Base-by-base conservation (phyloP, 2,888 invertebrate species). In the Sinopyrophorus schimmeli region DNA sequence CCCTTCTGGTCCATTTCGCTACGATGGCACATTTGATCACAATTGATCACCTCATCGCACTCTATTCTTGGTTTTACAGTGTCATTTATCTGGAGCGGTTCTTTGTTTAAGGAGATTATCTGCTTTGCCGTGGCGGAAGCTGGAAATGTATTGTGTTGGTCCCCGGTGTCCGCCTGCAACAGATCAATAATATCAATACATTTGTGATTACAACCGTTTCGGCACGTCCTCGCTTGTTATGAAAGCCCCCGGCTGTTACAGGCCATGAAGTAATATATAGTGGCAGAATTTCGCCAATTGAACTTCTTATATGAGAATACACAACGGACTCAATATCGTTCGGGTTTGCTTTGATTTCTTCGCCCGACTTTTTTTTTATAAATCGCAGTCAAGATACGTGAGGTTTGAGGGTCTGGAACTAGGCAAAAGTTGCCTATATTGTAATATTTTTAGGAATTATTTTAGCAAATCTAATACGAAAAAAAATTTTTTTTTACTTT, bases 131-230 rank as follows among this genome's bases (percentile, higher is more conserved):
- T 15, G 26, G 31, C 23, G 27, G 50, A 37, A 35, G 34, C 28
- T 27, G 41, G 46, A 53, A 43, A 37, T 38, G 42, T 47, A 42
- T 49, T 52, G 47, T 34, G 42, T 27, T 37, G 47, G 40, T 37
- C 39, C 28, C 38, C 48, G 38, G 40, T 52, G 49, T 53, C 47
- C 44, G 26, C 57, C 61, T 61, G 61, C 37, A 61, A 61, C 60
- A 61, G 38, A 60, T 61, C 58, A 54, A 61, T 59, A 57, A 41
- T 54, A 55, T 60, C 59, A 61, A 59, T 61, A 60, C 50, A 48
- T 55, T 50, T 54, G 53, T 51, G 53, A 58, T 58, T 57, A 55
- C 44, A 53, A 40, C 26, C 53, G 43, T 44, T 47, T 49, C 52
- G 50, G 49, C 54, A 59, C 57, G 55, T 58, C 41, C 46, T 31